Evolutionary conservation across 1,140 invertebrate genomes (phyloP).

Genomic region (Pogonus chalceus): DNA sequence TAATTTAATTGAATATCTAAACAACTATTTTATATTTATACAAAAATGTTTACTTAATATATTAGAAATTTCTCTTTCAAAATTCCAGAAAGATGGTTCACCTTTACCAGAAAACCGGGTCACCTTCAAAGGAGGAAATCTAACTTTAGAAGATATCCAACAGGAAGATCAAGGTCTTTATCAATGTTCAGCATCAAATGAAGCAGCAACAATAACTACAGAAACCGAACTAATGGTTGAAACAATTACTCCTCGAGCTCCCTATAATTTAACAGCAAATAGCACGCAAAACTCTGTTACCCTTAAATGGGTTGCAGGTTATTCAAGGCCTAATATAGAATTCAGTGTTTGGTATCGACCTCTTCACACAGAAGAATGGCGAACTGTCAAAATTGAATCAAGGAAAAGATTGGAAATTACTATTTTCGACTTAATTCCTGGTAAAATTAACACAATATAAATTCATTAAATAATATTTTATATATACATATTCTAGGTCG

Average conservation of each 20-base stretch:
- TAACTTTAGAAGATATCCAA: slow-evolving; percentile 71
- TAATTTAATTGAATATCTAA: too few species aligned
- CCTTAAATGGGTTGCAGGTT: slow-evolving; percentile 78
- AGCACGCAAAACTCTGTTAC: slow-evolving; percentile 68
- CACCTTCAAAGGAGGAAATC: slow-evolving; percentile 66
- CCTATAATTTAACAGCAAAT: slow-evolving; percentile 77
- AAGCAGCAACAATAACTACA: slow-evolving; percentile 78
- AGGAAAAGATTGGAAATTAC: slow-evolving; percentile 66
- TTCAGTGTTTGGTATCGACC: slow-evolving; percentile 78
- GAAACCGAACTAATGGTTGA: slow-evolving; percentile 83
- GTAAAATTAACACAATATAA: slow-evolving; percentile 23
- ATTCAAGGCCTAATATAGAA: slow-evolving; percentile 68
- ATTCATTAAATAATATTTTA: neutral
- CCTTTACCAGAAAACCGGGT: slow-evolving; percentile 59
- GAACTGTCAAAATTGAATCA: slow-evolving; percentile 55
- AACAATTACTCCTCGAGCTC: slow-evolving; percentile 78
- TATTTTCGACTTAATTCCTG: slow-evolving; percentile 63
- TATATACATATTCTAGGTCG: slow-evolving; percentile 45
- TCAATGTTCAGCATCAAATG: slow-evolving; percentile 84
- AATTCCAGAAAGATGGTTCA: slow-evolving; percentile 61
- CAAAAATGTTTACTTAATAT: too few species aligned
- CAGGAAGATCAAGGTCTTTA: slow-evolving; percentile 85
- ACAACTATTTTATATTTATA: too few species aligned
- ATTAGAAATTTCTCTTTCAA: slow-evolving; percentile 2
- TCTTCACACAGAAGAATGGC: slow-evolving; percentile 63